Evolutionary conservation across 2,888 invertebrate genomes (phyloP), one percentile per base, ranked within the genome.

Genomic region (Drosophila putrida): DNA sequence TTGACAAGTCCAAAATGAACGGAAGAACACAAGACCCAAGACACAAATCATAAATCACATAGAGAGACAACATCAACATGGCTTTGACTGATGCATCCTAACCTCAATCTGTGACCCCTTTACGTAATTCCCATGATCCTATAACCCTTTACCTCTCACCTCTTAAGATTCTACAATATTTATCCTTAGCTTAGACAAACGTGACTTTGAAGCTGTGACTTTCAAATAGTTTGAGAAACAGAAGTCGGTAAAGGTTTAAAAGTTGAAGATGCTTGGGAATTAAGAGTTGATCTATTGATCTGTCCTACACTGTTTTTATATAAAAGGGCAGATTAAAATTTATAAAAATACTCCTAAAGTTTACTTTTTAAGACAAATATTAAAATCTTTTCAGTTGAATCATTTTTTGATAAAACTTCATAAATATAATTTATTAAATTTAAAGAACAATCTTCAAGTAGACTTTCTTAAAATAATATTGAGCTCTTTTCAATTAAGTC

Each of bases 1-100:
- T 71, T 80, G 79, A 80, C 75, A 78, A 75, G 31, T 60, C 41
- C 39, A 62, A 75, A 61, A 49, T 49, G 71, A 59, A 25, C 50
- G 35, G 43, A 55, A 44, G 39, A 39, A 66, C 25, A 66, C 55
- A 44, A 20, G 20, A 43, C 46, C 15, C 11, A 20, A 49, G 4
- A 25, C 38, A 54, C 25, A 39, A 15, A 39, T 4, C 39, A 41
- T 31, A 55, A 55, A 55, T 55, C 54, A 43, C 41, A n/a, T 4
- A 5, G 35, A 5, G 35, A 33, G 25, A 35, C 54, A 9, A 33
- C 33, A 5, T 20, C 41, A 43, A 43, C 33, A 33, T 55, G 43
- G 35, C 54, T 55, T 51, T 60, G 60, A 60, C 60, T 41, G 43
- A 60, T 60, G 60, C 51, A 35, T 51, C 60, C 51, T 43, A 50